Evolutionary conservation across 2,888 invertebrate species (phyloP), one percentile per base, ranked within the genome.

Genomic region (Noctua fimbriata): DNA sequence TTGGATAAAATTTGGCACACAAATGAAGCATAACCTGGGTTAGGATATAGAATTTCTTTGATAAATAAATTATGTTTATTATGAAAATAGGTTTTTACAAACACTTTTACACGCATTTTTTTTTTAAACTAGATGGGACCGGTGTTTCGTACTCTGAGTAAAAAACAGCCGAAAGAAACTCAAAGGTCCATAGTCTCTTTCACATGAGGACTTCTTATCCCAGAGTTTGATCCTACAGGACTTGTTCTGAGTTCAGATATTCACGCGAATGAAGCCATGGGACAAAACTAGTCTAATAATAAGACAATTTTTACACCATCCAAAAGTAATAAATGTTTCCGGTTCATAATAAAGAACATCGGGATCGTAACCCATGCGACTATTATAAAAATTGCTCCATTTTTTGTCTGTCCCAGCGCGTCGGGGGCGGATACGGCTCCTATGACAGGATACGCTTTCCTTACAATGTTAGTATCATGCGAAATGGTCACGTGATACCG

Each of bases 341-440:
- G 95, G 96, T 93, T 91, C 85, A 91, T 96, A 95, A 95, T 96
- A 96, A 95, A 96, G 95, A 95, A 93, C 92, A 92, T 93, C 89
- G 88, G 91, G 92, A 93, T 94, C 92, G 93, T 93, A 94, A 94
- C 94, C 93, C 92, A 84, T 89, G 90, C 91, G 90, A 93, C 94
- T 95, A 95, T 96, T 96, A 96, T 95, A 95, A 96, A 95, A 96
- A 96, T 96, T 94, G 94, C 93, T 94, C 93, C 93, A 94, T 96
- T 96, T 97, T 96, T 96, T 97, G 95, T n/a, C 93, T 89, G 91
- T 91, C 86, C 91, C 95, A 93, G 94, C 94, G 95, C 93, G 94
- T 94, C 92, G 95, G 90, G 95, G 96, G 96, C 96, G 97, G 97
- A 96, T 96, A 95, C 94, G 93, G 93, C 90, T 97, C 96, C 88